Evolutionary conservation across 2,888 invertebrate species (phyloP).

Genomic region (Erebia palarica): DNA sequence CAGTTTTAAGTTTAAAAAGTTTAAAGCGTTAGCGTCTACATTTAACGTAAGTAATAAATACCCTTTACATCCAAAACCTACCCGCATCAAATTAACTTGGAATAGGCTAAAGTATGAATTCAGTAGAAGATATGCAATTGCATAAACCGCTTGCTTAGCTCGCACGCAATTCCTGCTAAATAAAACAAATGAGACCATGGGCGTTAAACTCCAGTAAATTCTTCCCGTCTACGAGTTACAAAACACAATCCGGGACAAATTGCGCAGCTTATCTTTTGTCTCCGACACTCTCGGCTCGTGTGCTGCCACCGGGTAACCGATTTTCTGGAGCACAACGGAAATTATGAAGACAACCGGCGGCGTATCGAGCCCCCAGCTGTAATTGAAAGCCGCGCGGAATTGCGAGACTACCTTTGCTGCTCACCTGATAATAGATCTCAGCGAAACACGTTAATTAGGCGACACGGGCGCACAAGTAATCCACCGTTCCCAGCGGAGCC

Average conservation of each 20-base stretch:
- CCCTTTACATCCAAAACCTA: background rate
- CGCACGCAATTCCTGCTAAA: constrained; percentile 25
- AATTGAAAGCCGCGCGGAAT: constrained; percentile 24
- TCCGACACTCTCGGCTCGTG: constrained; percentile 56
- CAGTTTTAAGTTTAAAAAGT: no score
- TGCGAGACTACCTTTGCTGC: constrained; percentile 18
- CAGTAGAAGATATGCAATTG: constrained; percentile 5
- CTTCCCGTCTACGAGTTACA: constrained; percentile 51
- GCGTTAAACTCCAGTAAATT: constrained; percentile 34
- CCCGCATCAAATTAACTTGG: background rate
- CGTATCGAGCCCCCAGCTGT: constrained; percentile 22
- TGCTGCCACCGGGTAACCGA: constrained; percentile 48
- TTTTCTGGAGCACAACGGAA: constrained; percentile 56
- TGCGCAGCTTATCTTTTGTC: constrained; percentile 61
- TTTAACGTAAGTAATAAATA: background rate
- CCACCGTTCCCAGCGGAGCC: constrained; percentile 40
- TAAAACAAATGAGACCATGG: constrained; percentile 20
- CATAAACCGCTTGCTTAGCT: constrained; percentile 2
- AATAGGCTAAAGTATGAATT: background rate
- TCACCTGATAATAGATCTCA: constrained; percentile 30
- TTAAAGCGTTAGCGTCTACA: background rate
- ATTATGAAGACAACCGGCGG: constrained; percentile 43
- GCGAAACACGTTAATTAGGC: constrained; percentile 33
- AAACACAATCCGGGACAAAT: constrained; percentile 59
- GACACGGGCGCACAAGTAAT: constrained; percentile 27